Conservation (phyloP, 2,888 invertebrate genomes). For the Neoitamus cyanurus region DNA sequence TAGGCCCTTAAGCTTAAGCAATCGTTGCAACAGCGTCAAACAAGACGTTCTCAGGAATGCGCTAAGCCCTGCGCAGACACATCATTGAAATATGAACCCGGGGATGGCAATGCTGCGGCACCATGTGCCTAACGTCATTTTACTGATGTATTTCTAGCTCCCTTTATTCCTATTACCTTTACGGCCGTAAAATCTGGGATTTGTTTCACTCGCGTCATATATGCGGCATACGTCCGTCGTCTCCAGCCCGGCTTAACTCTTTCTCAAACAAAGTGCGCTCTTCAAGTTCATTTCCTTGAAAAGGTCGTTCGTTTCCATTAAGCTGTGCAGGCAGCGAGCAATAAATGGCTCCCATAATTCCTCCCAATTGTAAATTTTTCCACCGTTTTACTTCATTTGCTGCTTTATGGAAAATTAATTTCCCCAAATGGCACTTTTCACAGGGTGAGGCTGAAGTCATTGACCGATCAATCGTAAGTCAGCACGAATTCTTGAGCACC, state of each 20-base stretch:
- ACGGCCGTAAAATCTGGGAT: conserved; percentile 18
- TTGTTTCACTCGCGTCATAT: not conserved
- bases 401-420: conserved; percentile 28
- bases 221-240: not conserved
- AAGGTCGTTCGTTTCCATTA: conserved; percentile 28
- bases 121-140: not conserved
- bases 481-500: not conserved
- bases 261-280: not conserved
- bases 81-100: not conserved
- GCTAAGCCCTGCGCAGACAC: not conserved
- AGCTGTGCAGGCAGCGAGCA: not conserved
- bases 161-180: conserved; percentile 4
- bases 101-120: not conserved
- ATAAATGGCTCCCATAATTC: conserved; percentile 4
- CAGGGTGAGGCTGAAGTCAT: conserved; percentile 9
- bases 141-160: conserved; percentile 6
- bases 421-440: not conserved
- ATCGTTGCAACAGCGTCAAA: too few species aligned
- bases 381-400: not conserved
- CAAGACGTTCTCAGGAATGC: not conserved
- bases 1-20: too few species aligned
- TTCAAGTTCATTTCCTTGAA: not conserved
- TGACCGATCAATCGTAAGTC: not conserved
- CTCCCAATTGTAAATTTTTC: not conserved
- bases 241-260: not conserved